Evolutionary conservation across 2,113 vertebrate genomes (phyloP), one percentile per base, ranked within the genome.

Genomic region (Sebastes fasciatus): DNA sequence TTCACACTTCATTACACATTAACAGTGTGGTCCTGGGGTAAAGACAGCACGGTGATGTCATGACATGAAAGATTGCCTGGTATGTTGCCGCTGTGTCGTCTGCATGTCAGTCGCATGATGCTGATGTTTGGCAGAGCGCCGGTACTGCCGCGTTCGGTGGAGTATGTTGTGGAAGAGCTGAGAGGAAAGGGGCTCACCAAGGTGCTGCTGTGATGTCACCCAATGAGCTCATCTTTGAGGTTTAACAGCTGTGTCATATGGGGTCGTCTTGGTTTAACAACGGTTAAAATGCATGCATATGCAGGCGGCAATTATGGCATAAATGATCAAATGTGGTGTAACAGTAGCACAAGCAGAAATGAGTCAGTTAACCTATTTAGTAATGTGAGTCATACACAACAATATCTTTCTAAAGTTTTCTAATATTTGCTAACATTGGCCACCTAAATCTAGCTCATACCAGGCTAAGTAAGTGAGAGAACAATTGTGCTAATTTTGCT

Each of bases 151-250:
- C 6, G 74, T 74, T 78, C 72, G 26, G 42, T 40, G 8, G 21
- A 54, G 21, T 51, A 40, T 83, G 60, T 67, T 72, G 70, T 64
- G 65, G 81, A 76, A 71, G 74, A 71, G 74, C 51, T 52, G 62
- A 74, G 54, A 66, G 23, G 3, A 48, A 57, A 79, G 10, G 64
- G 73, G 49, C 48, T 80, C 54, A 69, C 42, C 61, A 34, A 62
- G 17, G 66, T 55, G 75, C 45, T 63, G 58, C 81, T 45, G 58
- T 90, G 88, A 90, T 78, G 73, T 91, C 85, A 85, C 64, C 60
- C 46, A 9, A 77, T 81, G 85, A 74, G 72, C 16, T 91, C 83
- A 89, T 51, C 1, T 8, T 9, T 72, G 55, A 83, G 77, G 63
- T 52, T 82, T 21, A 55, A 67, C 21, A 23, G 40, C 55, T 49